phyloP scores from a whole-genome alignment of 2,797 vertebrate species.

The Anguilla anguilla region DNA sequence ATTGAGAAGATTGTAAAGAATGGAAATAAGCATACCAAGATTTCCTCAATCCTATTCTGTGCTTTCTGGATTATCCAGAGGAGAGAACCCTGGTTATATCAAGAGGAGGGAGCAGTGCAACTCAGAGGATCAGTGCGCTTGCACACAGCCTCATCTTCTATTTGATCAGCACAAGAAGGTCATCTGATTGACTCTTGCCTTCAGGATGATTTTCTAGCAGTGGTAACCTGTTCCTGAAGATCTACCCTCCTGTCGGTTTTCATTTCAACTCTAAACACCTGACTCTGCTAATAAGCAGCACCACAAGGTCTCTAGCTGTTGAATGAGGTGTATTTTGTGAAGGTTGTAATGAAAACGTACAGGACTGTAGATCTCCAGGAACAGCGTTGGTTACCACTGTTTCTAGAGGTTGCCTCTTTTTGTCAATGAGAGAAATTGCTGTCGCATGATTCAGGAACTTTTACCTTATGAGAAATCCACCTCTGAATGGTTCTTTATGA shows the following conservation, averaged over 20 bases:
- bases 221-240: too few species aligned
- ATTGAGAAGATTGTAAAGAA: neutral
- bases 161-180: neutral
- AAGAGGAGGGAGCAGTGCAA: neutral
- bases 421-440: neutral
- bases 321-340: too few species aligned
- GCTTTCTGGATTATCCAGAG: neutral
- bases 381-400: too few species aligned
- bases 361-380: too few species aligned
- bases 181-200: neutral
- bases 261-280: too few species aligned
- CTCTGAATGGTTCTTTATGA: neutral
- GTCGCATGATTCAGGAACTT: neutral
- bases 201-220: neutral
- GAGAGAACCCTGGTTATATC: neutral
- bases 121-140: neutral
- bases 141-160: neutral
- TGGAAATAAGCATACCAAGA: neutral
- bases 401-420: neutral
- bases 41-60: neutral
- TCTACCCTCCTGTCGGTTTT: too few species aligned
- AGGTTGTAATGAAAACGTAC: too few species aligned
- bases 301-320: too few species aligned
- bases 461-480: neutral
- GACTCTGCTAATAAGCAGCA: too few species aligned